phyloP scores from a whole-genome alignment of 2,797 vertebrate genomes.

The Peromyscus attwateri region DNA sequence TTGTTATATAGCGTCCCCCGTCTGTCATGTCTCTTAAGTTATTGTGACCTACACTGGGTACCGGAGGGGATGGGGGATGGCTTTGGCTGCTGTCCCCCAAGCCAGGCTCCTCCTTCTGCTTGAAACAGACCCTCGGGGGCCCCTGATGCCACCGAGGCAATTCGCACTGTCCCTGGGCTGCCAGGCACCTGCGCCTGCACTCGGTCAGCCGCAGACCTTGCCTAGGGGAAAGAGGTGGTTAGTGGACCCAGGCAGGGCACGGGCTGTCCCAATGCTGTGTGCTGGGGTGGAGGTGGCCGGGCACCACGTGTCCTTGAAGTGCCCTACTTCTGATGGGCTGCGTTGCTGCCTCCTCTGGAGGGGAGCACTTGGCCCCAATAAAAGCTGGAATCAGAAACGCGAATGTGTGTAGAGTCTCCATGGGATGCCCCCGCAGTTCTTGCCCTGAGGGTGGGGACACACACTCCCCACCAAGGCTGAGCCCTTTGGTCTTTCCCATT shows the following conservation, averaged over 20 bases:
- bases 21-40: constrained; percentile 91
- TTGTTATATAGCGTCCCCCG: constrained; percentile 89
- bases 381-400: constrained; percentile 72
- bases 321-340: constrained; percentile 28
- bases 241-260: background rate
- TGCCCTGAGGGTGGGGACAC: accelerated
- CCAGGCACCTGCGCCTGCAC: background rate
- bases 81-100: background rate
- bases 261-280: background rate
- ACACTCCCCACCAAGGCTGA: accelerated
- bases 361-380: constrained; percentile 74
- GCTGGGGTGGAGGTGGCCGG: background rate
- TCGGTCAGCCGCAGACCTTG: background rate
- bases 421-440: accelerated
- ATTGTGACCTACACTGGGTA: constrained; percentile 89
- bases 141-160: constrained; percentile 41
- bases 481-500: accelerated
- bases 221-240: background rate
- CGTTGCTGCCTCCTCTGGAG: constrained; percentile 8
- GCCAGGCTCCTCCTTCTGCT: constrained; percentile 78
- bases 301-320: background rate
- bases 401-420: background rate
- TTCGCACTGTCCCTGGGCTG: constrained; percentile 46
- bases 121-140: constrained; percentile 68
- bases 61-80: constrained; percentile 64